Percentiles rank a stretch among this genome's conserved stretches.
phyloP scores from a whole-genome alignment of 1,140 invertebrate species.

The Aphelinus certus region DNA sequence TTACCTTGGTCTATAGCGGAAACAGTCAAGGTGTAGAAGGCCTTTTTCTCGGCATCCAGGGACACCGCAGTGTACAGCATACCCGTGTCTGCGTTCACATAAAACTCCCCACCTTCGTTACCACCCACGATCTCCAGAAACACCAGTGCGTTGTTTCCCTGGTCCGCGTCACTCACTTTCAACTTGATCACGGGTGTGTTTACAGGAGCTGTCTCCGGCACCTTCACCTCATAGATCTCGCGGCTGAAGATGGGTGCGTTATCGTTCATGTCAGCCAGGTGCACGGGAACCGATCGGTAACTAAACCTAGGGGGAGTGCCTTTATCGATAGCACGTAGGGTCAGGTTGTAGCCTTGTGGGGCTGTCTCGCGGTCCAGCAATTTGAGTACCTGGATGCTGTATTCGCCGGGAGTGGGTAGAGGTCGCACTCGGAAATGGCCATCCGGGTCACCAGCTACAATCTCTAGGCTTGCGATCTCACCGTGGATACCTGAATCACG shows the following conservation, averaged over 20 bases:
- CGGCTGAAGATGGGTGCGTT: conserved; percentile 89
- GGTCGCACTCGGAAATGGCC: conserved; percentile 83
- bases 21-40: conserved; percentile 90
- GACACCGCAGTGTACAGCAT: conserved; percentile 85
- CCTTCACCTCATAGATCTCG: conserved; percentile 86
- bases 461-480: conserved; percentile 83
- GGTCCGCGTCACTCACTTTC: conserved; percentile 86
- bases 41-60: conserved; percentile 89
- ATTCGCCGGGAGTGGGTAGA: conserved; percentile 69
- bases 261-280: conserved; percentile 84
- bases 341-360: conserved; percentile 85
- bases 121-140: conserved; percentile 91
- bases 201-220: conserved; percentile 88
- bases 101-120: conserved; percentile 89
- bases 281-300: conserved; percentile 79
- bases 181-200: conserved; percentile 88
- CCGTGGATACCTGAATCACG: conserved; percentile 85
- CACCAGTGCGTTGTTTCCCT: conserved; percentile 83
- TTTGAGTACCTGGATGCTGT: conserved; percentile 79
- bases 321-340: conserved; percentile 83
- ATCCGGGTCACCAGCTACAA: conserved; percentile 87
- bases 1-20: conserved; percentile 91
- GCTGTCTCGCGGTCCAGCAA: conserved; percentile 80
- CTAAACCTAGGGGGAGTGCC: conserved; percentile 81
- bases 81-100: conserved; percentile 87